These are phyloP conservation scores for Diplolepis rosae DNA, from an alignment of 2,888 invertebrate species.

Conservation along the genomic window DNA sequence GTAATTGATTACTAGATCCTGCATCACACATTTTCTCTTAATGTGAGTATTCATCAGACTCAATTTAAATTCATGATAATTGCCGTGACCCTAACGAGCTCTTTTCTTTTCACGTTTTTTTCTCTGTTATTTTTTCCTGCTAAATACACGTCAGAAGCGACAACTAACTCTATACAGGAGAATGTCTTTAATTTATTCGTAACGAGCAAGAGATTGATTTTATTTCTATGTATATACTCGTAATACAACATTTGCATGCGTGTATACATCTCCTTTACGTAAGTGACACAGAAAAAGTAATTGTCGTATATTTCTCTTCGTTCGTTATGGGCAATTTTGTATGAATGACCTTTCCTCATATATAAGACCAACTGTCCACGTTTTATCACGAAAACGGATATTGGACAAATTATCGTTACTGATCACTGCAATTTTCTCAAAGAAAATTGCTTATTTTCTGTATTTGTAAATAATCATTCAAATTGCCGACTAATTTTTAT, in stretches of 20 bases:
- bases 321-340: constrained; percentile 35
- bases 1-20: neutral
- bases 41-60: neutral
- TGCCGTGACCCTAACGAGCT: neutral
- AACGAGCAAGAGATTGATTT: neutral
- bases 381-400: constrained; percentile 2
- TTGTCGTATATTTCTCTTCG: constrained; percentile 42
- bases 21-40: neutral
- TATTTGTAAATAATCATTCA: too few species aligned
- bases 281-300: constrained; percentile 55
- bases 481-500: too few species aligned
- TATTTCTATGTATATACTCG: neutral
- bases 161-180: neutral
- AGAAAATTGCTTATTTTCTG: neutral
- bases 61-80: neutral
- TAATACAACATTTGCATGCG: neutral
- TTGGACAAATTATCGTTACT: neutral
- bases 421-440: neutral
- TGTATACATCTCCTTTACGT: constrained; percentile 39
- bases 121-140: neutral
- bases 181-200: constrained; percentile 13
- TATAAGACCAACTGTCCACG: constrained; percentile 2
- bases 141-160: neutral
- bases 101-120: constrained; percentile 1
- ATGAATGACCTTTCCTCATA: constrained; percentile 42